Evolutionary conservation across 2,797 vertebrate species (phyloP).

Genomic region (Crypturellus tataupa): DNA sequence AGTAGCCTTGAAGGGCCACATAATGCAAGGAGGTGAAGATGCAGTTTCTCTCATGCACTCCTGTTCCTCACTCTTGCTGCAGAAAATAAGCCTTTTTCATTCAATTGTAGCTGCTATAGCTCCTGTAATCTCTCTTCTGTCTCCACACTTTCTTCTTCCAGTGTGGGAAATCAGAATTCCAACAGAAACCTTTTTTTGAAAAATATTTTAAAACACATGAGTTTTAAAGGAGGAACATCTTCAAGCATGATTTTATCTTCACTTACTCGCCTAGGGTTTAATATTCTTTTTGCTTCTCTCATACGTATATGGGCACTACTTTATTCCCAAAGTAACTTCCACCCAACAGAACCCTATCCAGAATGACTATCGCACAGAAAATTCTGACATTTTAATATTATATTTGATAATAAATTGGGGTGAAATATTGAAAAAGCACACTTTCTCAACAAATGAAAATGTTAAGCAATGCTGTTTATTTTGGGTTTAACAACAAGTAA

Average conservation of each 20-base stretch:
- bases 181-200: not conserved
- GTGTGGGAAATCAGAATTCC: not conserved
- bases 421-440: not conserved
- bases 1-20: not conserved
- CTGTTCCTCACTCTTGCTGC: not conserved
- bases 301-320: not conserved
- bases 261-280: not conserved
- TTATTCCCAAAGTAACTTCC: not conserved
- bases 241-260: not conserved
- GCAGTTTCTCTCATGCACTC: not conserved
- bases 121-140: not conserved
- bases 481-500: not conserved
- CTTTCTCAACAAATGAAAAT: not conserved
- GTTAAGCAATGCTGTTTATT: not conserved
- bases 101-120: not conserved
- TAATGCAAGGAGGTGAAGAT: not conserved
- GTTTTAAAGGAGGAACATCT: not conserved
- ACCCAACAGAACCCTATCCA: not conserved
- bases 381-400: not conserved
- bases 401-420: not conserved
- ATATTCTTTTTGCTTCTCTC: conserved; percentile 1
- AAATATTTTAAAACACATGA: not conserved
- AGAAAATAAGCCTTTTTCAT: not conserved
- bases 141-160: not conserved
- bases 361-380: not conserved